Evolutionary conservation across 2,113 vertebrate species (phyloP).

Genomic region (Actenoides lindsayi): DNA sequence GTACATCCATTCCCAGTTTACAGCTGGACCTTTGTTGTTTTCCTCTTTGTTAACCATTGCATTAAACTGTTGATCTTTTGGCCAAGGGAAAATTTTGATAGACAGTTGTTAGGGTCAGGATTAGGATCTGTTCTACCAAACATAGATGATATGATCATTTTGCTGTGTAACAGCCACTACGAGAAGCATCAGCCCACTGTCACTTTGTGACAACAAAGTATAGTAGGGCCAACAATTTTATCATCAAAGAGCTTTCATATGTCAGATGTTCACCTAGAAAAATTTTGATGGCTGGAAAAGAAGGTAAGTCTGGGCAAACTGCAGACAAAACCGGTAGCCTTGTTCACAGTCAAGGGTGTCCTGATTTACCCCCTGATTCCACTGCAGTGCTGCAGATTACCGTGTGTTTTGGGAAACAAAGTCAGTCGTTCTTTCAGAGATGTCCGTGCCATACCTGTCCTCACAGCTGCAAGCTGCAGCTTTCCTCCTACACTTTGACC

Average conservation of each 20-base stretch:
- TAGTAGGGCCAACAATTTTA: background rate
- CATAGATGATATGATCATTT: background rate
- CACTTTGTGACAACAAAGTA: background rate
- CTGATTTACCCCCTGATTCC: background rate
- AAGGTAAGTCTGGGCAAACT: background rate
- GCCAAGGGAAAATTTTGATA: background rate
- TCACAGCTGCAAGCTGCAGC: background rate
- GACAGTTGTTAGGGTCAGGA: background rate
- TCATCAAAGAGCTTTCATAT: background rate
- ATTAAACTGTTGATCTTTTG: background rate
- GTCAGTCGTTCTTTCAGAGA: background rate
- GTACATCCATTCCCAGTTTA: background rate
- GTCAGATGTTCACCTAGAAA: background rate
- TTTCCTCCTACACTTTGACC: background rate
- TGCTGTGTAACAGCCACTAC: background rate
- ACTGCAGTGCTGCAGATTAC: background rate
- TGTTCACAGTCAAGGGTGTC: background rate
- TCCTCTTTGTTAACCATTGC: background rate
- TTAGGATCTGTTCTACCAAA: background rate
- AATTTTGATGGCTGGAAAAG: background rate
- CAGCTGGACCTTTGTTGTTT: background rate
- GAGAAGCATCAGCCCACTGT: background rate
- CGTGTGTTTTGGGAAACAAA: background rate
- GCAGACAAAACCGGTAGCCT: background rate
- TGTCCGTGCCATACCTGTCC: background rate